A percentile compares a stretch with the other conserved stretches of the same genome.
These are phyloP conservation scores for Bombus soroeensis DNA, from an alignment of 1,140 invertebrate species.

Conservation along the genomic window DNA sequence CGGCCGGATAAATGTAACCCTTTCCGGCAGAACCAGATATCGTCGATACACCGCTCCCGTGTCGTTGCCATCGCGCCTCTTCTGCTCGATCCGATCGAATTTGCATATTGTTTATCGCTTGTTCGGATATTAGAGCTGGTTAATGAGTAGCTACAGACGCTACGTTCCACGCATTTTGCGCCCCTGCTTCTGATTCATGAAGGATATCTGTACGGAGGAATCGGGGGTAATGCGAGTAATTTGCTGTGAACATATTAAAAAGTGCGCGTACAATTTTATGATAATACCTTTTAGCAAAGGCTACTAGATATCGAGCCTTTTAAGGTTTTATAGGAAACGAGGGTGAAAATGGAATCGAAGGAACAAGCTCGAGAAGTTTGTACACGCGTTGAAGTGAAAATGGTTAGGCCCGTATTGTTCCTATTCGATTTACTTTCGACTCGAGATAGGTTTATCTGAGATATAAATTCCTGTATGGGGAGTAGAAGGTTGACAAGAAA, in stretches of 20 bases:
- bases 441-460: constrained; percentile 1
- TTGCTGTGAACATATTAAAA: background rate
- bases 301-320: too few species aligned
- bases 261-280: too few species aligned
- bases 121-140: background rate
- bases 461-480: constrained; percentile 20
- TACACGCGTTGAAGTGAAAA: background rate
- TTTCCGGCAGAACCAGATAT: constrained; percentile 68
- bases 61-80: constrained; percentile 1
- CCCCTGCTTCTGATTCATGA: background rate
- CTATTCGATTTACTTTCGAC: constrained; percentile 2
- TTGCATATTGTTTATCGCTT: constrained; percentile 50
- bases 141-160: background rate
- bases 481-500: background rate
- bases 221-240: background rate
- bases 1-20: constrained; percentile 72
- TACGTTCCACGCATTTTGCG: background rate
- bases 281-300: too few species aligned
- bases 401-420: background rate
- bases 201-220: background rate
- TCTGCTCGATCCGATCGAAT: constrained; percentile 3
- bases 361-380: background rate
- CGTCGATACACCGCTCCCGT: constrained; percentile 17
- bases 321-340: background rate
- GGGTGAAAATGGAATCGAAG: background rate